Evolutionary conservation across 2,797 vertebrate species (phyloP).

Genomic region (Chiropotes sagulatus): DNA sequence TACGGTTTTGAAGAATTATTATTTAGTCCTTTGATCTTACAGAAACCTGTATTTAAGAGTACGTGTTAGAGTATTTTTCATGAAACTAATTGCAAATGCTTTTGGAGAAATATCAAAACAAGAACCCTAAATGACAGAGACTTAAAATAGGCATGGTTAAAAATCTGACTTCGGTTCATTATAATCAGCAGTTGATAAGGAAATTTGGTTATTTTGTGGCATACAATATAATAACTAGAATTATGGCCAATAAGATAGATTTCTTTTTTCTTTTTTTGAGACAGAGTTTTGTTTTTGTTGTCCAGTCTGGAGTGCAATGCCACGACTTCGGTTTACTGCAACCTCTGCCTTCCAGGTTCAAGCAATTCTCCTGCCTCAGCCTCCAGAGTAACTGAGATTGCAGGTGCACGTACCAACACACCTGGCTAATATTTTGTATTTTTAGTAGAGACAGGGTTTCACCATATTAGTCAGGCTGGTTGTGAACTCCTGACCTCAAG

Average conservation of each 20-base stretch:
- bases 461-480: too few species aligned
- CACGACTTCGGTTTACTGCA: too few species aligned
- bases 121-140: neutral
- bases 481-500: too few species aligned
- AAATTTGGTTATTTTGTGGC: neutral
- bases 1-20: neutral
- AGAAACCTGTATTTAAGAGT: neutral
- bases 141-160: neutral
- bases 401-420: accelerated
- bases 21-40: neutral
- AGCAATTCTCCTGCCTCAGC: too few species aligned
- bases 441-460: too few species aligned
- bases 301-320: too few species aligned
- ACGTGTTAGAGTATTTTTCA: neutral
- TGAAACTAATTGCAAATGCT: neutral
- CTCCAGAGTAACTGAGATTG: too few species aligned
- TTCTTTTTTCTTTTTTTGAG: too few species aligned
- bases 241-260: neutral
- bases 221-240: neutral
- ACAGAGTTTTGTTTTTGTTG: too few species aligned
- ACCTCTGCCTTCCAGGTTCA: too few species aligned
- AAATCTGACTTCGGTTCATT: neutral
- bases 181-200: neutral
- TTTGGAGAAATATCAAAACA: neutral
- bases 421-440: too few species aligned